These are phyloP conservation scores for Dipodomys spectabilis DNA, from an alignment of 2,113 vertebrate species.

Conservation along the genomic window DNA sequence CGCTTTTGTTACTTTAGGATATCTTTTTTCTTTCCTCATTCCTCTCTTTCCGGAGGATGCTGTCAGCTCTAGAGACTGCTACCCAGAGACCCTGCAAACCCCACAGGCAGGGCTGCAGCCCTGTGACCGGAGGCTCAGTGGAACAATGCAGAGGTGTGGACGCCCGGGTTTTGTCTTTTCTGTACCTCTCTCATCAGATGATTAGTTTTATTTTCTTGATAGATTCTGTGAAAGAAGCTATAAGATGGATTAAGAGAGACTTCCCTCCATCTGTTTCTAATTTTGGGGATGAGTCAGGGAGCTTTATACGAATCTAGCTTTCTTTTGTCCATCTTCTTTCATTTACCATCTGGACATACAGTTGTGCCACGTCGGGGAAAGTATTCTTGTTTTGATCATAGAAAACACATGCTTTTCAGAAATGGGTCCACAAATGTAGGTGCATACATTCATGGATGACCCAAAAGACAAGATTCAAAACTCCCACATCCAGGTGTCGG, in stretches of 20 bases:
- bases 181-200: neutral
- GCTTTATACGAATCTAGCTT: neutral
- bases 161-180: neutral
- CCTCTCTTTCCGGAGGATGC: neutral
- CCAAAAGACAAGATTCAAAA: neutral
- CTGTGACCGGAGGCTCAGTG: neutral
- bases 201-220: slow-evolving; percentile 5
- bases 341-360: neutral
- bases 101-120: fast-evolving
- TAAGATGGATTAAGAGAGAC: neutral
- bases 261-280: neutral
- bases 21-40: fast-evolving
- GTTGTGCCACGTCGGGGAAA: neutral
- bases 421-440: neutral
- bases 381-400: neutral
- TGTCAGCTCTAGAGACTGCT: neutral
- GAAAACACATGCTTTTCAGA: neutral
- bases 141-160: neutral
- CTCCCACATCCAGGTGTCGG: fast-evolving
- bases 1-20: neutral
- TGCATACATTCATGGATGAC: neutral
- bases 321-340: neutral
- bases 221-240: neutral
- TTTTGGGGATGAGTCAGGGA: neutral
- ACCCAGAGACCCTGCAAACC: neutral